Conservation (phyloP, 1,140 invertebrate species). For the Archivesica marissinica region DNA sequence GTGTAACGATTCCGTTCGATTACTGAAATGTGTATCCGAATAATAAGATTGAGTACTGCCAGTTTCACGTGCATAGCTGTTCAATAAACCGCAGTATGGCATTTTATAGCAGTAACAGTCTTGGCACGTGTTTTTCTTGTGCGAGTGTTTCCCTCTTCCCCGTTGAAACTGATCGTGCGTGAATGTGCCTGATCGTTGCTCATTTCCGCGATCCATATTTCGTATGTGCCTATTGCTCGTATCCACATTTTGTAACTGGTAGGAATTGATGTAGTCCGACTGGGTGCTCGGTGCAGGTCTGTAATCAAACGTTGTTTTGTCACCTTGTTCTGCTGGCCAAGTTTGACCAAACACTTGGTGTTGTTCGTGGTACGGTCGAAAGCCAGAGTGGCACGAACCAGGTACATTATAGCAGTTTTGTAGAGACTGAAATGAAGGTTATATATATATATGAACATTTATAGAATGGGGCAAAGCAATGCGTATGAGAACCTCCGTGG, state of each 20-base stretch:
- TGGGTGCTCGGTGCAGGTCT: not conserved
- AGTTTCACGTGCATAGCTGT: conserved; percentile 26
- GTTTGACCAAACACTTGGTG: not conserved
- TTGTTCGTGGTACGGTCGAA: not conserved
- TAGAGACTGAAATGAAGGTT: not conserved
- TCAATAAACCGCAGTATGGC: conserved; percentile 24
- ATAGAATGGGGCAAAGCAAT: not conserved
- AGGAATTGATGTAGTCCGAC: not conserved
- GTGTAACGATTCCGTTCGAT: not conserved
- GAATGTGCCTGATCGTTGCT: not conserved
- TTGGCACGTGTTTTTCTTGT: not conserved
- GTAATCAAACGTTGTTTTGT: not conserved
- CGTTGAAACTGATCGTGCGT: not conserved
- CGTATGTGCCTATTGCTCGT: not conserved
- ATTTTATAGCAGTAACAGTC: conserved; percentile 24
- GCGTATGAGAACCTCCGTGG: not conserved
- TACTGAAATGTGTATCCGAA: not conserved
- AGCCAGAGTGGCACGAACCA: not conserved
- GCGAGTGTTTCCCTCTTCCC: not conserved
- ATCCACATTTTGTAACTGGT: not conserved
- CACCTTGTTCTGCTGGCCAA: not conserved
- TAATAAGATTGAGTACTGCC: not conserved
- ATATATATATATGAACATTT: not conserved
- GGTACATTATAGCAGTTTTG: not conserved
- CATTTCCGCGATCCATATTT: not conserved